Evolutionary conservation across 1,140 invertebrate species (phyloP).

Genomic region (Hesperophylax magnus): DNA sequence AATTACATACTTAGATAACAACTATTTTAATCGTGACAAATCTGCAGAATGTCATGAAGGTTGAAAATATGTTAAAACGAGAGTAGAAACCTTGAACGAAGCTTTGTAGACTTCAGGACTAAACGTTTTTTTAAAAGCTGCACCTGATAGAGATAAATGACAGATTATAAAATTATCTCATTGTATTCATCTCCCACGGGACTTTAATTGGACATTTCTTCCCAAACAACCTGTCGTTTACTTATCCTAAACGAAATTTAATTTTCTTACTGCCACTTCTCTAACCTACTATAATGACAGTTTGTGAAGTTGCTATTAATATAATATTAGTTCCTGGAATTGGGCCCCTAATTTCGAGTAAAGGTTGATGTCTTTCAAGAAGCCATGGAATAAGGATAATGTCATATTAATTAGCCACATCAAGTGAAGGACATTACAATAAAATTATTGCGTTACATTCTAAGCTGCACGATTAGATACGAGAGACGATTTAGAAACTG

Average conservation of each 20-base stretch:
- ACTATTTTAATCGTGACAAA: no score
- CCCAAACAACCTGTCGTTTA: slow-evolving; percentile 25
- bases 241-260: slow-evolving; percentile 4
- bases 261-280: neutral
- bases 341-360: slow-evolving; percentile 39
- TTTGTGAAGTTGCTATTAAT: slow-evolving; percentile 21
- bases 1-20: no score
- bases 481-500: neutral
- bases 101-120: no score
- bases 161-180: neutral
- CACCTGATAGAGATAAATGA: neutral
- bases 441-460: slow-evolving; percentile 30
- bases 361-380: slow-evolving; percentile 49
- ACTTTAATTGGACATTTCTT: neutral
- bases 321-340: slow-evolving; percentile 36
- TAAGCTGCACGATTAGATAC: neutral
- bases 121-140: no score
- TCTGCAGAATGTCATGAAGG: no score
- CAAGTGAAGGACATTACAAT: slow-evolving; percentile 35
- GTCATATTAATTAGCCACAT: slow-evolving; percentile 51
- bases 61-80: no score
- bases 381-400: slow-evolving; percentile 46
- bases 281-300: slow-evolving; percentile 15
- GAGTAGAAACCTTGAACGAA: no score
- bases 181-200: neutral